Base-by-base conservation (phyloP, 2,113 vertebrate genomes). In the Sisor rabdophorus region DNA sequence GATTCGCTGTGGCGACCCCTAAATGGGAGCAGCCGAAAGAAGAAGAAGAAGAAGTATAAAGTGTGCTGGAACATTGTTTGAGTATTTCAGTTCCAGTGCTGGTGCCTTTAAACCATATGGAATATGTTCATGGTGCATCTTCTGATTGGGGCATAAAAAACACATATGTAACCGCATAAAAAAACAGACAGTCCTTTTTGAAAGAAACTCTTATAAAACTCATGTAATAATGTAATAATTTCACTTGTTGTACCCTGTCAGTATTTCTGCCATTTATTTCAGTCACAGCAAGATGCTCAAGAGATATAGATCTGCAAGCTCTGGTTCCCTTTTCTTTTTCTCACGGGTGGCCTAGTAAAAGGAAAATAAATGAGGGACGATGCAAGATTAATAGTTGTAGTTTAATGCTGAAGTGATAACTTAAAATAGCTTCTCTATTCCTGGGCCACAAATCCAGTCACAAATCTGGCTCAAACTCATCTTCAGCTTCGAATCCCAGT, bases 311-410 rank as follows among this genome's bases (percentile, higher is more conserved):
- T 16, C n/a, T 16, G 2, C 59, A 64, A 58, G 70, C 55, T 79
- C 61, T 44, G 16, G 50, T 22, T 54, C 56, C 61, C 54, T 76
- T 26, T 68, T 44, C 20, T 52, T 59, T 13, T 71, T 78, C 85
- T 91, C 84, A 75, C 88, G 92, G 91, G 91, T 93, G 91, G 92
- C 87, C 91, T 86, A 79, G 86, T 85, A 76, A 84, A 83, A 87
- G 84, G 87, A 85, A 88, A 91, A 91, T 86, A 89, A 88, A 86
- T 89, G 84, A 87, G 82, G 55, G 26, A 26, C 5, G 78, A 81
- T 83, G 81, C 72, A 78, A 90, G 89, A 93, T 93, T 92, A 85
- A 93, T 92, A 85, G 84, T 89, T 84, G 77, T 83, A 61, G 61
- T 71, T 58, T 47, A 69, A 74, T 76, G 83, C 84, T 86, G 81